Percentiles rank a stretch among this genome's conserved stretches.
These are phyloP conservation scores for Pristiophorus japonicus DNA, from an alignment of 2,113 vertebrate genomes.

Conservation along the genomic window DNA sequence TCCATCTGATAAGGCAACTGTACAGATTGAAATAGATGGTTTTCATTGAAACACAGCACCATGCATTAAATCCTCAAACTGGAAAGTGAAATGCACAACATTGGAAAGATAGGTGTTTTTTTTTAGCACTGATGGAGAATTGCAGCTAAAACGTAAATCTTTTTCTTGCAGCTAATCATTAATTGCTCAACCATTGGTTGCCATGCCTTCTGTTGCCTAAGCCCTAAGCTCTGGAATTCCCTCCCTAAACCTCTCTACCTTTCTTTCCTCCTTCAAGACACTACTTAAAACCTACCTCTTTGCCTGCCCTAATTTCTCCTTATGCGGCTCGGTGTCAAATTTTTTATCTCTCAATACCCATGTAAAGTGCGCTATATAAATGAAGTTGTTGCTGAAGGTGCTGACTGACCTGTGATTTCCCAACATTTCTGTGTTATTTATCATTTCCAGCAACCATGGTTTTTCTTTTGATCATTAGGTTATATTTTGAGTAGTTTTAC, in stretches of 20 bases:
- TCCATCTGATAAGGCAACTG: not conserved
- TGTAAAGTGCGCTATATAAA: no score
- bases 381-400: no score
- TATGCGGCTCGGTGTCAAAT: no score
- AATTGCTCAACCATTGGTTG: no score
- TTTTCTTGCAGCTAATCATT: no score
- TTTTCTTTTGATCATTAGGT: not conserved
- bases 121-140: not conserved
- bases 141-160: not conserved
- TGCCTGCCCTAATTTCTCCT: no score
- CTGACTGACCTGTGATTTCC: not conserved
- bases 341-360: no score
- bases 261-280: no score
- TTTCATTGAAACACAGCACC: constrained; percentile 5
- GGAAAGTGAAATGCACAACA: not conserved
- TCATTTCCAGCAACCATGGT: not conserved
- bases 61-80: not conserved
- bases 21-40: not conserved
- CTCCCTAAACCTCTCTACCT: no score
- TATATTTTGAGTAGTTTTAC: not conserved
- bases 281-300: no score
- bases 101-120: not conserved
- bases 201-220: no score
- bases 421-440: not conserved
- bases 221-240: no score